These are phyloP conservation scores for Ethmia dodecea DNA, from an alignment of 2,888 invertebrate genomes.

Conservation along the genomic window DNA sequence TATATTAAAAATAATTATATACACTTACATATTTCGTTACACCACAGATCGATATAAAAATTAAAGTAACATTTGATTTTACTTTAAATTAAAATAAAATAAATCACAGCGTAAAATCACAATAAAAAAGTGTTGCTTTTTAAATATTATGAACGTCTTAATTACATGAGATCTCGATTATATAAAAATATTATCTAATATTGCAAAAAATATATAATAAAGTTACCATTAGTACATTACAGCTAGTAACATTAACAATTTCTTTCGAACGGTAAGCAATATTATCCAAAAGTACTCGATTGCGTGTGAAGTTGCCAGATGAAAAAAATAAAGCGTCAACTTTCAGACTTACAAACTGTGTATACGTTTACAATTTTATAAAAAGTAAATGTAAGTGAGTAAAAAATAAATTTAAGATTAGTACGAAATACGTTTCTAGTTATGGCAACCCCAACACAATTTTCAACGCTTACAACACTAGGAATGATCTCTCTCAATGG, in stretches of 20 bases:
- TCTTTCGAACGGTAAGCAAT: constrained; percentile 65
- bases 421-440: constrained; percentile 20
- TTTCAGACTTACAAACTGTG: constrained; percentile 20
- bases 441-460: constrained; percentile 53
- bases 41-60: too few species aligned
- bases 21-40: constrained; percentile 32
- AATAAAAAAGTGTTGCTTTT: constrained; percentile 32
- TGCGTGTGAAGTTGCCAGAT: constrained; percentile 7
- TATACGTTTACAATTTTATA: constrained; percentile 37
- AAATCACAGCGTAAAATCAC: constrained; percentile 66
- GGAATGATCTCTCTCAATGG: constrained; percentile 66
- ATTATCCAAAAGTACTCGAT: constrained; percentile 47
- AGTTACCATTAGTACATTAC: constrained; percentile 52
- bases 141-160: constrained; percentile 35
- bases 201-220: constrained; percentile 58
- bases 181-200: constrained; percentile 63
- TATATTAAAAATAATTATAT: constrained; percentile 31
- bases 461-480: constrained; percentile 56
- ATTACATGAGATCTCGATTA: constrained; percentile 54
- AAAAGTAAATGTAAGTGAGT: constrained; percentile 61
- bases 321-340: constrained; percentile 1
- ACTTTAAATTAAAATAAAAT: constrained; percentile 27
- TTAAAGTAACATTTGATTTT: constrained; percentile 25
- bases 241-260: constrained; percentile 69
- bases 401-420: not conserved